These are phyloP conservation scores for Rhopilema esculentum DNA, from an alignment of 30 jellyfish, hydroid and myxozoan species.

Conservation along the genomic window DNA sequence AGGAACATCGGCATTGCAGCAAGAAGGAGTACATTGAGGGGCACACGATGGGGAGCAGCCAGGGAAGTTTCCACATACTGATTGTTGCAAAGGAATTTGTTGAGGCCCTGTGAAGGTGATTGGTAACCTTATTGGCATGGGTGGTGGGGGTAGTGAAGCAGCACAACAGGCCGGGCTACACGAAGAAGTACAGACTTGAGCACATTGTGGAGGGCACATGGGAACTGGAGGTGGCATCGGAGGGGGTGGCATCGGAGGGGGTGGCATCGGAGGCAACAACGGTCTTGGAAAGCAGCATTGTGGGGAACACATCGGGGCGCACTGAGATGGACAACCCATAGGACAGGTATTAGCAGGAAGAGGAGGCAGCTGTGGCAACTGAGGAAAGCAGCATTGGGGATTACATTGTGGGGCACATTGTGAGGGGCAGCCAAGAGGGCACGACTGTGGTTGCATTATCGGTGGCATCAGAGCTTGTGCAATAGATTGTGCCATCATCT, in stretches of 20 bases:
- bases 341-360: constrained; percentile 57
- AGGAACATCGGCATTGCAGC: constrained; percentile 52
- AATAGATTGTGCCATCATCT: constrained; percentile 57
- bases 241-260: constrained; percentile 61
- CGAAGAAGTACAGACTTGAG: constrained; percentile 65
- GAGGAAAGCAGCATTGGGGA: constrained; percentile 97
- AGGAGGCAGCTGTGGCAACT: constrained; percentile 66
- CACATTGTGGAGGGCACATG: constrained; percentile 59
- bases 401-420: constrained; percentile 91
- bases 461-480: constrained; percentile 73
- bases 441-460: constrained; percentile 59
- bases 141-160: constrained; percentile 55
- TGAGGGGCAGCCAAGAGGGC: constrained; percentile 82
- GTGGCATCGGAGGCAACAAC: constrained; percentile 60
- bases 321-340: constrained; percentile 56
- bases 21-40: constrained; percentile 74
- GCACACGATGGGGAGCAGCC: constrained; percentile 80
- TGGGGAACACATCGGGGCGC: constrained; percentile 83
- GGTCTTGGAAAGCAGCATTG: constrained; percentile 91
- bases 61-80: constrained; percentile 70
- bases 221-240: constrained; percentile 53
- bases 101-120: constrained; percentile 41
- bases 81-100: constrained; percentile 42
- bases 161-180: constrained; percentile 69
- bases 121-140: constrained; percentile 33